These are phyloP conservation scores for Andrena haemorrhoa DNA, from an alignment of 2,888 invertebrate genomes.

Conservation along the genomic window DNA sequence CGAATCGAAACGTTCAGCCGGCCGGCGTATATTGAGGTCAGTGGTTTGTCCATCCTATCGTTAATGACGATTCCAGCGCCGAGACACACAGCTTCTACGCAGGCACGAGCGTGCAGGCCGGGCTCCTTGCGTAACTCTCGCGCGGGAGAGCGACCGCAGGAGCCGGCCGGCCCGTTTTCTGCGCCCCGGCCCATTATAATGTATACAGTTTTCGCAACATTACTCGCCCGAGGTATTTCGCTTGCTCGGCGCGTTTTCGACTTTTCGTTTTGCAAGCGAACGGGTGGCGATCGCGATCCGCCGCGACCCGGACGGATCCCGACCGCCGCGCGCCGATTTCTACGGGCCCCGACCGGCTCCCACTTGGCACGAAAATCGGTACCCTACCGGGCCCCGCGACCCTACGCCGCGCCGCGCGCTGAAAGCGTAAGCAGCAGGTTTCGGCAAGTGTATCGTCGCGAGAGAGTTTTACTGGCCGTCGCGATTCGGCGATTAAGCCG, in stretches of 20 bases:
- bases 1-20: constrained; percentile 53
- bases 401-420: constrained; percentile 11
- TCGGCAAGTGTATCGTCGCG: background rate
- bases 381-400: background rate
- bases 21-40: constrained; percentile 52
- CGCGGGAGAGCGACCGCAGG: constrained; percentile 12
- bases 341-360: constrained; percentile 1
- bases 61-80: constrained; percentile 63
- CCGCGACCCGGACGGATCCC: constrained; percentile 6
- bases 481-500: no score
- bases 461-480: no score
- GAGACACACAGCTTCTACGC: constrained; percentile 55
- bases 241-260: constrained; percentile 81
- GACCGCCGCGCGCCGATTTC: background rate
- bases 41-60: constrained; percentile 60
- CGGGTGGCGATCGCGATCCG: constrained; percentile 53
- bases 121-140: constrained; percentile 60
- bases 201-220: constrained; percentile 81
- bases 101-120: constrained; percentile 24
- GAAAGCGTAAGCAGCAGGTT: constrained; percentile 10
- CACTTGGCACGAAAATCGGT: constrained; percentile 29
- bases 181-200: constrained; percentile 70
- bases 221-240: constrained; percentile 76
- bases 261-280: constrained; percentile 72
- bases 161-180: constrained; percentile 76